These are phyloP conservation scores for Thalassaphorura encarpata DNA, from an alignment of 1,140 invertebrate genomes.

Conservation along the genomic window DNA sequence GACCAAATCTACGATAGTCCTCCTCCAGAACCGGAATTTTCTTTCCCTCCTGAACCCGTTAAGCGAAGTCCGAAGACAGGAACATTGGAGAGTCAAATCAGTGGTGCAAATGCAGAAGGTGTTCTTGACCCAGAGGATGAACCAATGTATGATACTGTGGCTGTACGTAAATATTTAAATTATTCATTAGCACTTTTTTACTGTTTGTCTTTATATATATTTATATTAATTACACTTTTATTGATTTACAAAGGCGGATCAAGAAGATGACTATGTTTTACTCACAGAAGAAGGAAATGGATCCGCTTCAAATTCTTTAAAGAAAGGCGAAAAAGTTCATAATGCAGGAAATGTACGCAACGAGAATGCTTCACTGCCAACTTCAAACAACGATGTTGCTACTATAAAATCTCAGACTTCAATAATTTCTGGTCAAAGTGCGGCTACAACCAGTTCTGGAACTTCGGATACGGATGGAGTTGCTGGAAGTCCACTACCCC, in stretches of 20 bases:
- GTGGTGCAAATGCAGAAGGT: neutral
- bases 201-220: neutral
- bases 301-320: slow-evolving; percentile 50
- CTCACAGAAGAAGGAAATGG: slow-evolving; percentile 39
- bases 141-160: slow-evolving; percentile 32
- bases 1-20: slow-evolving; percentile 33
- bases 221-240: neutral
- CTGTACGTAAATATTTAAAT: slow-evolving; percentile 1
- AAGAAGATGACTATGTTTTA: slow-evolving; percentile 60
- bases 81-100: neutral
- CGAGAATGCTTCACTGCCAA: no score
- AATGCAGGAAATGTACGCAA: slow-evolving; percentile 7
- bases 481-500: slow-evolving; percentile 25
- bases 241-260: slow-evolving; percentile 20
- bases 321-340: slow-evolving; percentile 38
- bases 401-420: slow-evolving; percentile 34
- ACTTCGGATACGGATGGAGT: slow-evolving; percentile 43
- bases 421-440: slow-evolving; percentile 38
- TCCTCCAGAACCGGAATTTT: slow-evolving; percentile 19
- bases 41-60: slow-evolving; percentile 7
- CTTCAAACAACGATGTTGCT: slow-evolving; percentile 31
- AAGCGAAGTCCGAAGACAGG: slow-evolving; percentile 1
- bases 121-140: slow-evolving; percentile 17
- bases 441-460: slow-evolving; percentile 37
- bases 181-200: neutral